Evolutionary conservation across 1,140 invertebrate genomes (phyloP).

Genomic region (Drosophila orosa): DNA sequence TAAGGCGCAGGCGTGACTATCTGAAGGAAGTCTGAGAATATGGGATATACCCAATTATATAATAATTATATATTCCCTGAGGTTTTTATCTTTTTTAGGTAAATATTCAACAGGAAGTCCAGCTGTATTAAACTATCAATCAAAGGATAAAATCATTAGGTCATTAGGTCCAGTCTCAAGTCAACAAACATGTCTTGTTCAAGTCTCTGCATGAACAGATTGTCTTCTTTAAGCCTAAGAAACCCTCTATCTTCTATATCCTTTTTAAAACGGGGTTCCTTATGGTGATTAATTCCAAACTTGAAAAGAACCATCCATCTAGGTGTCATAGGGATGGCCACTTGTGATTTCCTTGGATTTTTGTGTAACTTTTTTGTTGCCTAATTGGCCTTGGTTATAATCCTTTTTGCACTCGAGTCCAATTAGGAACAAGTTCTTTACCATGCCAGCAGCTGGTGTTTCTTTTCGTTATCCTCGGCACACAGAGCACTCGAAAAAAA

Average conservation of each 20-base stretch:
- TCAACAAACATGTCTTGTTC: no score
- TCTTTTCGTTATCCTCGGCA: constrained; percentile 37
- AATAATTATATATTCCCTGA: background rate
- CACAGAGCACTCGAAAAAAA: constrained; percentile 40
- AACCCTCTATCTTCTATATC: background rate
- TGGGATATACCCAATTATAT: background rate
- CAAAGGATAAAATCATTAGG: background rate
- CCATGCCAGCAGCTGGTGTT: constrained; percentile 43
- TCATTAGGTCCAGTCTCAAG: background rate
- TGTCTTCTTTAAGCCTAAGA: no score
- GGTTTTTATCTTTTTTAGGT: no score
- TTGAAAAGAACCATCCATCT: background rate
- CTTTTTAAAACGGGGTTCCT: background rate
- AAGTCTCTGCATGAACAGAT: no score
- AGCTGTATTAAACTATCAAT: background rate
- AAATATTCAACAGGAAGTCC: background rate
- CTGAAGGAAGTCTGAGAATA: background rate
- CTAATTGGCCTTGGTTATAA: constrained; percentile 30
- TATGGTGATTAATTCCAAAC: background rate
- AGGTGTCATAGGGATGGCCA: background rate
- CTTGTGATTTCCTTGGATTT: background rate
- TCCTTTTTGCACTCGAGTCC: constrained; percentile 50
- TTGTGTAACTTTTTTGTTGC: background rate
- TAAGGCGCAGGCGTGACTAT: constrained; percentile 43
- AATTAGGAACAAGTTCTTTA: constrained; percentile 50